Percentiles rank a stretch among this genome's conserved stretches.
phyloP scores from a whole-genome alignment of 2,113 vertebrate genomes.

The Galeopterus variegatus region DNA sequence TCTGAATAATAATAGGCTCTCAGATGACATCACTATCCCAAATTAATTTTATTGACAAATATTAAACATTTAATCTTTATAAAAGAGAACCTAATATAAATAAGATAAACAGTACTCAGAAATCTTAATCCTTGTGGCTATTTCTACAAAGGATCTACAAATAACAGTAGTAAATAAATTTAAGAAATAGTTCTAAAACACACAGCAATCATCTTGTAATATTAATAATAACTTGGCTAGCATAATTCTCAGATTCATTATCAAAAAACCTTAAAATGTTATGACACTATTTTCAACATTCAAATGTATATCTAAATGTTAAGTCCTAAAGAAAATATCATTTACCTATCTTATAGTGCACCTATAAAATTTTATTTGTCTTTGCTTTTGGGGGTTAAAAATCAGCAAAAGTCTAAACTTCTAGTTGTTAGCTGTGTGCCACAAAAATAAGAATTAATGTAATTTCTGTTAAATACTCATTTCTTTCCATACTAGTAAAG shows the following conservation, averaged over 20 bases:
- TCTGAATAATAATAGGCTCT: neutral
- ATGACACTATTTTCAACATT: neutral
- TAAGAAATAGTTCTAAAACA: neutral
- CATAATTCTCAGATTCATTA: slow-evolving; percentile 27
- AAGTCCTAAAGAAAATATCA: slow-evolving; percentile 1
- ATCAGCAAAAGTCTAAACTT: neutral
- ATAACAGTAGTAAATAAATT: neutral
- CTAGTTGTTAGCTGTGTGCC: neutral
- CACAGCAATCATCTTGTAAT: neutral
- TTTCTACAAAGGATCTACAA: neutral
- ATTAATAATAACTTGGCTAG: neutral
- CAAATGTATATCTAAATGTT: neutral
- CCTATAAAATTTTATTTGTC: neutral
- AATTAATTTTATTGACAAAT: neutral
- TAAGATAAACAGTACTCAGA: neutral
- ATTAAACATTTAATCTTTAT: neutral
- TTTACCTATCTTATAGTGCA: neutral
- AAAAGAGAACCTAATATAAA: neutral
- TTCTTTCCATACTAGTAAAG: neutral
- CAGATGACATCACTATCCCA: neutral
- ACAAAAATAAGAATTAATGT: neutral
- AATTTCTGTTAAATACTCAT: neutral
- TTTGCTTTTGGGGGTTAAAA: neutral
- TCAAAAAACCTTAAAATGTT: slow-evolving; percentile 23
- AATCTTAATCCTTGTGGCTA: neutral